Percentiles rank a stretch among this genome's conserved stretches.
phyloP scores from a whole-genome alignment of 1,140 invertebrate genomes.

The Archivesica marissinica region DNA sequence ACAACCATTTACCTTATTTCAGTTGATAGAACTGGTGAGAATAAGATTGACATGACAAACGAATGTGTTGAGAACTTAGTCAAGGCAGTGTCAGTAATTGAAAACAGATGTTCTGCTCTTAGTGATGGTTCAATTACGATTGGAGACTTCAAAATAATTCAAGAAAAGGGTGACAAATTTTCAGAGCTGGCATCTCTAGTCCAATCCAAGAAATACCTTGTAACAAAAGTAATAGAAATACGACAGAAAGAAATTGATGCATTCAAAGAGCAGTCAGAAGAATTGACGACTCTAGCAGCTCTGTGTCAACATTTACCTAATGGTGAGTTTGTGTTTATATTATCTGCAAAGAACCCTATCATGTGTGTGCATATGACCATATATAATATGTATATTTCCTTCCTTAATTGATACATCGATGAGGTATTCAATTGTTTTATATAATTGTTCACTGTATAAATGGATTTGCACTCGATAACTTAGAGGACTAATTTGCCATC shows the following conservation, averaged over 20 bases:
- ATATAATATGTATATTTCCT: too few species aligned
- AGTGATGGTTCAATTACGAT: constrained; percentile 8
- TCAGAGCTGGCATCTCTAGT: not conserved
- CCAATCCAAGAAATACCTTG: not conserved
- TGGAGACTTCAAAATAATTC: not conserved
- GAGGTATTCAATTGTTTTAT: too few species aligned
- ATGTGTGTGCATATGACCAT: too few species aligned
- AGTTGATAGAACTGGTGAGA: too few species aligned
- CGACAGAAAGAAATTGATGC: constrained; percentile 1
- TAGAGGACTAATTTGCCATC: too few species aligned
- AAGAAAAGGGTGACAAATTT: not conserved
- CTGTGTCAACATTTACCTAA: constrained; percentile 17
- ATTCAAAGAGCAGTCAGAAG: not conserved
- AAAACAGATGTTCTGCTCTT: not conserved
- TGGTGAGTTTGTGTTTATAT: too few species aligned
- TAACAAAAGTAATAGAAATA: not conserved
- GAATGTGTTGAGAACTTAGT: not conserved
- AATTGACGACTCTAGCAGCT: not conserved
- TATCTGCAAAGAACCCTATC: too few species aligned
- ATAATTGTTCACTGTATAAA: too few species aligned
- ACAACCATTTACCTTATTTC: too few species aligned
- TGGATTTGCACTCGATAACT: too few species aligned
- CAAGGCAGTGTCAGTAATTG: not conserved
- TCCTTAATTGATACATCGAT: too few species aligned
- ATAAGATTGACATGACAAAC: not conserved